phyloP scores from a whole-genome alignment of 2,113 vertebrate species.

The Etheostoma spectabile region DNA sequence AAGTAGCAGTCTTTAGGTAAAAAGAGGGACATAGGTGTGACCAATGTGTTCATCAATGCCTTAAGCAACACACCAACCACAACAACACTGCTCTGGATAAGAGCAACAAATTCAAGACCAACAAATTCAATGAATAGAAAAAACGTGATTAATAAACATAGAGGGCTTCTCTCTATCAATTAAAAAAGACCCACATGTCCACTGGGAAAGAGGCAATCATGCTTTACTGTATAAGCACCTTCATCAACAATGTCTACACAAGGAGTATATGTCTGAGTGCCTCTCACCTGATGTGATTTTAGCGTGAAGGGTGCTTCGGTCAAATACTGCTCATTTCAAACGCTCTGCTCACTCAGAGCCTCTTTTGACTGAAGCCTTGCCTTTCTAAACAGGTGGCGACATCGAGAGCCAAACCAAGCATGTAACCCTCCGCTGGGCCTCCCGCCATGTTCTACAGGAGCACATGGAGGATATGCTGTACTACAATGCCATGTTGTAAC shows the following conservation, averaged over 20 bases:
- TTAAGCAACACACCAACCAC: not conserved
- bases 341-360: constrained; percentile 53
- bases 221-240: constrained; percentile 52
- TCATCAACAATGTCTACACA: constrained; percentile 55
- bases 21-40: too few relatives aligned
- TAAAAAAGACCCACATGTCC: constrained; percentile 38
- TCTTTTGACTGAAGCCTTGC: constrained; percentile 71
- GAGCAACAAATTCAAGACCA: constrained; percentile 7
- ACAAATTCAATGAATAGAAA: not conserved
- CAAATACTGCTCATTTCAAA: constrained; percentile 66
- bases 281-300: constrained; percentile 76
- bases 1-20: not conserved
- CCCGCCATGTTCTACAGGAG: too few relatives aligned
- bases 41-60: too few relatives aligned
- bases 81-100: not conserved
- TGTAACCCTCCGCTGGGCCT: constrained; percentile 47
- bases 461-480: too few relatives aligned
- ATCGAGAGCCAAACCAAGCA: constrained; percentile 63
- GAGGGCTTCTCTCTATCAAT: constrained; percentile 47
- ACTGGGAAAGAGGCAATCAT: constrained; percentile 64
- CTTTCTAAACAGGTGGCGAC: constrained; percentile 75
- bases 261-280: constrained; percentile 64
- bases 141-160: constrained; percentile 18
- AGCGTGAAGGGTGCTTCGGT: constrained; percentile 79
- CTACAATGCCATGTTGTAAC: too few relatives aligned